phyloP scores from a whole-genome alignment of 2,113 vertebrate genomes.

The Atractosteus spatula region DNA sequence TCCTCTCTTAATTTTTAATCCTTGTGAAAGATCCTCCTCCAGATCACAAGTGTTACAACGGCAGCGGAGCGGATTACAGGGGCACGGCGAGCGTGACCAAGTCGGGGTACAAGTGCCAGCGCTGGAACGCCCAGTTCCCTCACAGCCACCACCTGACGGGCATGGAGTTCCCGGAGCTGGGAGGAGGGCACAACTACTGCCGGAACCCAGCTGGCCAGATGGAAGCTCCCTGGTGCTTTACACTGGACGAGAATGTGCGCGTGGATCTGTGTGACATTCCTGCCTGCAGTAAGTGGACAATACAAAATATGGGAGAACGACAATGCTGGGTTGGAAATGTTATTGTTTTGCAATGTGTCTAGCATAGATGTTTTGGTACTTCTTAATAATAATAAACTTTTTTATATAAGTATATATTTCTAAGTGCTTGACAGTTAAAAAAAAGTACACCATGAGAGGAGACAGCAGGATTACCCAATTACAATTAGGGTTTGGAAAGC shows the following conservation, averaged over 20 bases:
- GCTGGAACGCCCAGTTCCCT: conserved; percentile 83
- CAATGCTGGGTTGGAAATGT: too few relatives aligned
- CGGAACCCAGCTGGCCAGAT: conserved; percentile 91
- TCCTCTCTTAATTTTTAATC: conserved; percentile 20
- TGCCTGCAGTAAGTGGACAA: conserved; percentile 84
- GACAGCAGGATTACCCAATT: too few relatives aligned
- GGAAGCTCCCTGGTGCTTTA: conserved; percentile 97
- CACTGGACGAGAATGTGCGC: conserved; percentile 82
- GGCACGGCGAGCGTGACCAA: conserved; percentile 81
- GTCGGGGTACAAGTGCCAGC: conserved; percentile 86
- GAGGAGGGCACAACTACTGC: conserved; percentile 87
- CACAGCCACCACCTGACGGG: conserved; percentile 81
- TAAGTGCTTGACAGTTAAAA: too few relatives aligned
- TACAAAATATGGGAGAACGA: too few relatives aligned
- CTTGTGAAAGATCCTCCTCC: conserved; percentile 51
- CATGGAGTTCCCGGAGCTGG: conserved; percentile 79
- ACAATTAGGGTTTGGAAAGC: too few relatives aligned
- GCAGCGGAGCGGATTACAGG: conserved; percentile 83
- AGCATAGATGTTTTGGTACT: too few relatives aligned
- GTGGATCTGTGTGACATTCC: conserved; percentile 90
- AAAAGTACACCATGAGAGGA: too few relatives aligned
- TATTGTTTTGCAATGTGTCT: too few relatives aligned
- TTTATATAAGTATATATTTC: too few relatives aligned
- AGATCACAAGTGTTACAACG: conserved; percentile 92
- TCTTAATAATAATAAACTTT: too few relatives aligned